phyloP scores from a whole-genome alignment of 2,888 invertebrate genomes.

The Lasius fuliginosus region DNA sequence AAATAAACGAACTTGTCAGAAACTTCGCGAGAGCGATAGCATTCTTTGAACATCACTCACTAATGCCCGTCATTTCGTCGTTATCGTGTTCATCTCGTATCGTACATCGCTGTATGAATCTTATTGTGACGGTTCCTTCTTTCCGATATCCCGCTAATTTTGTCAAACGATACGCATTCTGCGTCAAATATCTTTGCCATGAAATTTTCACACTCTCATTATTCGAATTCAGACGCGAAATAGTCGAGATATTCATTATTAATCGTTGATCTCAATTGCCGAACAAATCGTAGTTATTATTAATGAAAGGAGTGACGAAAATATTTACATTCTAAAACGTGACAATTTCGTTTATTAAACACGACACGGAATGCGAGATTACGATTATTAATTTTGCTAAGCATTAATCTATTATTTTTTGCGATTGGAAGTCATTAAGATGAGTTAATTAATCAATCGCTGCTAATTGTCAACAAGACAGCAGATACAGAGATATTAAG shows the following conservation, averaged over 20 bases:
- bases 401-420: constrained; percentile 23
- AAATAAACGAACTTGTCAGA: background rate
- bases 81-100: background rate
- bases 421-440: constrained; percentile 30
- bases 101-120: background rate
- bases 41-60: background rate
- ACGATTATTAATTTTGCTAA: constrained; percentile 26
- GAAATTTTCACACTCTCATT: background rate
- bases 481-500: constrained; percentile 20
- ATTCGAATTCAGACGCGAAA: background rate
- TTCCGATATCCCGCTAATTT: constrained; percentile 41
- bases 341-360: constrained; percentile 4
- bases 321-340: constrained; percentile 17
- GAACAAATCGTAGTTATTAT: background rate
- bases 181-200: background rate
- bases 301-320: constrained; percentile 12
- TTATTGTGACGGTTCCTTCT: constrained; percentile 18
- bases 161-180: constrained; percentile 4
- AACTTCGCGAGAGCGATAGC: background rate
- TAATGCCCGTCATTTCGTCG: constrained; percentile 6
- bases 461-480: constrained; percentile 41
- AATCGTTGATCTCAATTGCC: background rate
- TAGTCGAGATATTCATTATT: background rate
- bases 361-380: background rate
- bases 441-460: constrained; percentile 37